Percentiles rank a stretch among this genome's conserved stretches.
Evolutionary conservation across 2,888 invertebrate species (phyloP).

Genomic region (Scrobipalpa costella): DNA sequence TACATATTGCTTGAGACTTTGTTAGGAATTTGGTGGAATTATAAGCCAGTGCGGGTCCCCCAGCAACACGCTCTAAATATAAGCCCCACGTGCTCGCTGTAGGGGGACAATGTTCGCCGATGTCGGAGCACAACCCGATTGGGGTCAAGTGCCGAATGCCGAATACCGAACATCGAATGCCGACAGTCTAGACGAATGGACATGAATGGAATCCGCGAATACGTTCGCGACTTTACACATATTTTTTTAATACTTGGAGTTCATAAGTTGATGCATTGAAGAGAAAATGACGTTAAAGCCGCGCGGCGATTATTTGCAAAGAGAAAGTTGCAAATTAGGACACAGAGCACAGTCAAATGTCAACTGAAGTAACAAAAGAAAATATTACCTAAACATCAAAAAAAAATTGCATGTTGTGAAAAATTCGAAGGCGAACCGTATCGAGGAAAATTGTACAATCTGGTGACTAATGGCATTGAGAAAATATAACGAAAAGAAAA

Average conservation of each 20-base stretch:
- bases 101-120: slow-evolving; percentile 57
- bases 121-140: slow-evolving; percentile 53
- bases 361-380: not conserved
- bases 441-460: slow-evolving; percentile 57
- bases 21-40: not conserved
- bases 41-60: slow-evolving; percentile 20
- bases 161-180: slow-evolving; percentile 40
- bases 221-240: not conserved
- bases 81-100: slow-evolving; percentile 62
- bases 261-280: not conserved
- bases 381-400: not conserved
- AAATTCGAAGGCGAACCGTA: slow-evolving; percentile 11
- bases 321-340: slow-evolving; percentile 44
- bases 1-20: not conserved
- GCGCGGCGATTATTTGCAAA: slow-evolving; percentile 30
- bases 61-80: slow-evolving; percentile 56
- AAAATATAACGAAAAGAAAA: slow-evolving; percentile 31
- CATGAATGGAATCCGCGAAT: slow-evolving; percentile 9
- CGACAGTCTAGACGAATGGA: slow-evolving; percentile 47
- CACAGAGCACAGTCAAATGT: slow-evolving; percentile 19
- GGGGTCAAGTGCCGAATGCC: slow-evolving; percentile 58
- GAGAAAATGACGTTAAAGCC: slow-evolving; percentile 26
- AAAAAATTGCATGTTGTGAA: slow-evolving; percentile 1
- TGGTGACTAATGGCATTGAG: slow-evolving; percentile 29
- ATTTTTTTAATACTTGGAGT: not conserved